Evolutionary conservation across 2,113 vertebrate genomes (phyloP).

Genomic region (Pristiophorus japonicus): DNA sequence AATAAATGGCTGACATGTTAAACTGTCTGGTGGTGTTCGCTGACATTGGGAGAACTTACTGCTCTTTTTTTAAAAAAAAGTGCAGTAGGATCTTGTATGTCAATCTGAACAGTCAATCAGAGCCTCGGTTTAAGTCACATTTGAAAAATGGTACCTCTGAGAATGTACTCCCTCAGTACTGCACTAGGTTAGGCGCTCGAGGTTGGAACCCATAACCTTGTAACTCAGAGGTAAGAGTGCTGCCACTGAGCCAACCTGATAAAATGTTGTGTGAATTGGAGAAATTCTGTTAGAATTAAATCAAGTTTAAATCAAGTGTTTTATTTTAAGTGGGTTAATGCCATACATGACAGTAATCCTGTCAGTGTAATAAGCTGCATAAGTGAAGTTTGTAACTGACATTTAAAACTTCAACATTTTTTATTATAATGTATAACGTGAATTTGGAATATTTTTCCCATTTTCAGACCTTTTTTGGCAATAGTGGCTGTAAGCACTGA

Average conservation of each 20-base stretch:
- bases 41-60: not conserved
- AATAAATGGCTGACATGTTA: not conserved
- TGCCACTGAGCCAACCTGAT: too few relatives aligned
- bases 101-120: not conserved
- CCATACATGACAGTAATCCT: too few relatives aligned
- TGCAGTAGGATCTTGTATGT: not conserved
- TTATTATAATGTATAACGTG: not conserved
- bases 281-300: not conserved
- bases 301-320: not conserved
- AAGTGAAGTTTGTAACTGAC: too few relatives aligned
- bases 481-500: not conserved
- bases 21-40: not conserved
- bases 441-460: not conserved
- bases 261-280: not conserved
- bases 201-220: too few relatives aligned
- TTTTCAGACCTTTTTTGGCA: not conserved
- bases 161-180: not conserved
- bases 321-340: too few relatives aligned
- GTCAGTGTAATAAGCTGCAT: too few relatives aligned
- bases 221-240: too few relatives aligned
- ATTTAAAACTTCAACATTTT: too few relatives aligned
- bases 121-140: too few relatives aligned
- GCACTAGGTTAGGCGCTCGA: too few relatives aligned
- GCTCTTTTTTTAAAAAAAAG: not conserved
- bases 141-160: not conserved